A percentile compares a stretch with the other conserved stretches of the same genome.
phyloP scores from a whole-genome alignment of 2,888 invertebrate genomes.

The Pterostichus madidus region DNA sequence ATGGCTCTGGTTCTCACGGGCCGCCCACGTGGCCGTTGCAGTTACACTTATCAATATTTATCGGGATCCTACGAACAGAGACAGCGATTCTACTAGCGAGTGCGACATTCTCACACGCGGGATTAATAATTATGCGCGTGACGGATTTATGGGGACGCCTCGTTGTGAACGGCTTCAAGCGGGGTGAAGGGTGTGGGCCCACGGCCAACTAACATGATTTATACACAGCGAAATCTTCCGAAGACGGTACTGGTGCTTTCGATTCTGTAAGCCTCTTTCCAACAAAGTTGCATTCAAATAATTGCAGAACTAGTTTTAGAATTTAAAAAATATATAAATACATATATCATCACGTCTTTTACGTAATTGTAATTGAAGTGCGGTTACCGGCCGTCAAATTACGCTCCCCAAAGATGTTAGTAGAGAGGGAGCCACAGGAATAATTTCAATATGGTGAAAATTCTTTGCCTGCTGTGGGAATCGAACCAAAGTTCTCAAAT shows the following conservation, averaged over 20 bases:
- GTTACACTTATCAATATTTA: slow-evolving; percentile 53
- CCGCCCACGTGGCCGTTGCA: slow-evolving; percentile 33
- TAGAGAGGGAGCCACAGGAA: too few species aligned
- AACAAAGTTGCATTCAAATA: too few species aligned
- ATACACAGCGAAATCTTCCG: background rate
- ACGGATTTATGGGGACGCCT: slow-evolving; percentile 51
- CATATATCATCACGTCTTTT: too few species aligned
- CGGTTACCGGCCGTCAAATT: too few species aligned
- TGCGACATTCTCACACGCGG: slow-evolving; percentile 50
- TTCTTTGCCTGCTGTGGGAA: too few species aligned
- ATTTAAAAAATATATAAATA: too few species aligned
- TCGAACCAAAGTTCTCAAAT: too few species aligned
- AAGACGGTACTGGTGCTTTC: background rate
- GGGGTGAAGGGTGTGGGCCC: background rate
- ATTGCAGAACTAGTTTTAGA: too few species aligned
- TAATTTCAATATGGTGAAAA: too few species aligned
- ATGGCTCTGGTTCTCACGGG: slow-evolving; percentile 33
- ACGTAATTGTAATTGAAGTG: too few species aligned
- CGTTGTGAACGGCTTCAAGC: background rate
- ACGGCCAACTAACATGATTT: slow-evolving; percentile 32
- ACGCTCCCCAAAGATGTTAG: too few species aligned
- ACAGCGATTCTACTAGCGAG: background rate
- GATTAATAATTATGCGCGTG: slow-evolving; percentile 54
- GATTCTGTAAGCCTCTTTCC: background rate
- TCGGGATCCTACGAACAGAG: slow-evolving; percentile 32